Base-by-base conservation (phyloP, 2,888 invertebrate species). In the Cataglyphis livida region DNA sequence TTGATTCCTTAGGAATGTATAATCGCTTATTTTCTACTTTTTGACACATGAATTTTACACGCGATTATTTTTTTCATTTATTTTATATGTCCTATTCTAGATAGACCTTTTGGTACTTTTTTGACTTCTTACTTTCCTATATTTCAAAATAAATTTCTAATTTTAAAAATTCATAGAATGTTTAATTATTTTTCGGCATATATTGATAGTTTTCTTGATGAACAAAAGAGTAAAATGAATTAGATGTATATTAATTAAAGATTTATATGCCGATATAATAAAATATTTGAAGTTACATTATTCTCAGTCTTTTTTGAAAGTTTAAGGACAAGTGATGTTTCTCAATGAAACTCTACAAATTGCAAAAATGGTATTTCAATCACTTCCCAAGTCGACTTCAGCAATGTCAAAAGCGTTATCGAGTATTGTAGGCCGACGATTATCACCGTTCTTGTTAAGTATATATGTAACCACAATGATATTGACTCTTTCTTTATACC, bases 371-470 rank as follows among this genome's bases (percentile, higher is more conserved):
- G 44, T 71, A 79, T 48, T 61, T 32, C 35, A 25, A 7, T 44
- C 57, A 70, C 70, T 79, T 44, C 21, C 25, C 25, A 18, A 62
- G 48, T 57, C 41, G 74, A 73, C 71, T 70, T 51, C 41, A 25
- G 51, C 70, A 73, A 65, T 59, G 65, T 83, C 62, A 68, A 71
- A 64, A 81, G 82, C 59, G 83, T 85, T 83, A 62, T 81, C 71
- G 73, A 85, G 85, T 83, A 85, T 74, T 83, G 84, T 89, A 90
- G 89, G 90, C 89, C 90, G 90, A 90, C 85, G 81, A 84, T 85
- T 84, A 87, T 88, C 86, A 85, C 89, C 89, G 89, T 66, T 81
- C 35, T 81, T 66, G 61, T 61, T 79, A 78, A 70, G 61, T 79
- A 79, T 51, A 79, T 51, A n/a, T 59, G 35, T 70, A 59, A 78